Base-by-base conservation (phyloP, 2,797 vertebrate species). In the Hyperoplus immaculatus region DNA sequence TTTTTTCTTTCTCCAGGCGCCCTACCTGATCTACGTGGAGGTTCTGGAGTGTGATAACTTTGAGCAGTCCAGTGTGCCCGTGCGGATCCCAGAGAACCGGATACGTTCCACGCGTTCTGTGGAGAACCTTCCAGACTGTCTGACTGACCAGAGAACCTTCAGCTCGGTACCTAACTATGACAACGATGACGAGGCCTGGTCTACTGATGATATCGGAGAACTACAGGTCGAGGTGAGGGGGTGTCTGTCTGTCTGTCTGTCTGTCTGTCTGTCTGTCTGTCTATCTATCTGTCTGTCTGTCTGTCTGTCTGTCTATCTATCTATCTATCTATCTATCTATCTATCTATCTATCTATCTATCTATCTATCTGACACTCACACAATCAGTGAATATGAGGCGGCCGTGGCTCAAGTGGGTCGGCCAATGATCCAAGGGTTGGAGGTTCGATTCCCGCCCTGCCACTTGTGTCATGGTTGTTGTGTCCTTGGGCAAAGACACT, bases 111-210 rank as follows among this genome's bases (percentile, higher is more conserved):
- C 97, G 0, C 95, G 98, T 29, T 99, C 98, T 0, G 98, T 97
- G 63, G 98, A 99, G 94, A 98, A 98, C 93, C 96, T 99, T 0
- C 97, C 97, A 0, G 97, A 98, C 42, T 98, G 97, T 0, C 96
- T 93, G 0, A 93, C 95, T 0, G 98, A 99, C 83, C 98, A 97
- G 86, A 82, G 97, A 72, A 97, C 96, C 94, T 97, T 98, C 92
- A 96, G 95, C 78, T 96, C 96, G 0, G 97, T 98, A 6, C 97
- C 97, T 14, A 98, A 97, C 93, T 98, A 97, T 1, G 98, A 99
- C 95, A 97, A 98, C 0, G 97, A 99, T 0, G 98, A 99, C 0
- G 98, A 99, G 88, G 98, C 98, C 12, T 99, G 98, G 98, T 96
- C 97, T 0, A 96, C 97, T 87, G 98, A 99, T 0, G 98, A 99